Evolutionary conservation across 2,888 invertebrate species (phyloP).

Genomic region (Ametastegia equiseti): DNA sequence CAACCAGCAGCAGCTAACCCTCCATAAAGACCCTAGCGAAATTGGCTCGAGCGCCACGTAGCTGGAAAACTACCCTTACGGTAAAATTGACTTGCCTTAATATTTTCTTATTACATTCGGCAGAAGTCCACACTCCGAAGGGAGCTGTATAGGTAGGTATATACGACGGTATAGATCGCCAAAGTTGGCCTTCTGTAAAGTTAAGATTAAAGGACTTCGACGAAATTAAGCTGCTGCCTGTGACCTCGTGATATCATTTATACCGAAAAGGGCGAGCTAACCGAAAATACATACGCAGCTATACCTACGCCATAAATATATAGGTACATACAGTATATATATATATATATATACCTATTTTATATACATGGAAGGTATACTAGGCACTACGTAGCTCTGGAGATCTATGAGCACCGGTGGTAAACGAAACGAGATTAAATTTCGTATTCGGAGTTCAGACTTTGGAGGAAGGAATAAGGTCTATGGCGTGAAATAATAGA

Average conservation of each 20-base stretch:
- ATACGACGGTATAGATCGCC: too few species aligned
- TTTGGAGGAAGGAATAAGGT: background rate
- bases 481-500: background rate
- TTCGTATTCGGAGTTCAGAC: conserved; percentile 30
- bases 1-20: conserved; percentile 27
- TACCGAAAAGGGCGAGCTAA: background rate
- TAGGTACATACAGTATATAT: background rate
- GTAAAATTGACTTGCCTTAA: conserved; percentile 25
- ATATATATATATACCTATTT: background rate
- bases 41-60: conserved; percentile 35
- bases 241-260: conserved; percentile 34
- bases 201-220: conserved; percentile 25
- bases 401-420: background rate
- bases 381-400: too few species aligned
- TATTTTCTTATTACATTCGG: conserved; percentile 38
- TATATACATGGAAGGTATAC: background rate
- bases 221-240: conserved; percentile 34
- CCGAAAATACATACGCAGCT: background rate
- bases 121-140: background rate
- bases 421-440: conserved; percentile 23
- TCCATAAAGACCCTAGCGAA: conserved; percentile 35
- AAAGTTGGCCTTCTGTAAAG: conserved; percentile 33
- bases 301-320: background rate
- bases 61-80: conserved; percentile 40
- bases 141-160: background rate